Conservation (phyloP, 2,888 invertebrate species). For the Dilophus febrilis region DNA sequence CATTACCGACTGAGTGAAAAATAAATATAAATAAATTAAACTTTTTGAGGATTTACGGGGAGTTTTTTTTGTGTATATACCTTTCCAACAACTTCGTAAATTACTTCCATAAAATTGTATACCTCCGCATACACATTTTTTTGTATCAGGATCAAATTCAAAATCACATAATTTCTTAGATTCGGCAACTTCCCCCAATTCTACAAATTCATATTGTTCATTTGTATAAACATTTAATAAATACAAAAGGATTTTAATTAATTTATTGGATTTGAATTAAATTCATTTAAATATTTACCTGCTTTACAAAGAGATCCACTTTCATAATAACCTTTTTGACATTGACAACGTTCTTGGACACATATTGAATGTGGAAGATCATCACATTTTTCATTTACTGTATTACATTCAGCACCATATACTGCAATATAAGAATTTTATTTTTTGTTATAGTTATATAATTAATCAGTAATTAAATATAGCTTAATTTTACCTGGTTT, state of each 20-base stretch:
- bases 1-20: conserved; percentile 15
- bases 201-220: too few relatives aligned
- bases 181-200: conserved; percentile 25
- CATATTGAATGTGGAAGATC: conserved; percentile 25
- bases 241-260: too few relatives aligned
- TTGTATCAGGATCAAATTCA: conserved; percentile 19
- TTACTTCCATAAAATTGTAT: conserved; percentile 23
- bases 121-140: conserved; percentile 25
- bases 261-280: too few relatives aligned
- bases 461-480: too few relatives aligned
- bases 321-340: conserved; percentile 23
- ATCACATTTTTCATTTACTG: conserved; percentile 15
- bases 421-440: too few relatives aligned
- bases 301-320: conserved; percentile 23
- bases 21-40: background rate
- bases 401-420: conserved; percentile 8
- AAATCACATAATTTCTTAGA: conserved; percentile 23
- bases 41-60: too few relatives aligned
- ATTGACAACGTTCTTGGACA: conserved; percentile 22
- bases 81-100: conserved; percentile 25
- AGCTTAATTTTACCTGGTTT: too few relatives aligned
- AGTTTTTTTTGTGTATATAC: conserved; percentile 16
- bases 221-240: too few relatives aligned
- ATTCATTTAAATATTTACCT: conserved; percentile 13
- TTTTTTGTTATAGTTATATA: too few relatives aligned